A percentile compares a stretch with the other conserved stretches of the same genome.
phyloP scores from a whole-genome alignment of 2,113 vertebrate genomes.

The Mohoua ochrocephala region DNA sequence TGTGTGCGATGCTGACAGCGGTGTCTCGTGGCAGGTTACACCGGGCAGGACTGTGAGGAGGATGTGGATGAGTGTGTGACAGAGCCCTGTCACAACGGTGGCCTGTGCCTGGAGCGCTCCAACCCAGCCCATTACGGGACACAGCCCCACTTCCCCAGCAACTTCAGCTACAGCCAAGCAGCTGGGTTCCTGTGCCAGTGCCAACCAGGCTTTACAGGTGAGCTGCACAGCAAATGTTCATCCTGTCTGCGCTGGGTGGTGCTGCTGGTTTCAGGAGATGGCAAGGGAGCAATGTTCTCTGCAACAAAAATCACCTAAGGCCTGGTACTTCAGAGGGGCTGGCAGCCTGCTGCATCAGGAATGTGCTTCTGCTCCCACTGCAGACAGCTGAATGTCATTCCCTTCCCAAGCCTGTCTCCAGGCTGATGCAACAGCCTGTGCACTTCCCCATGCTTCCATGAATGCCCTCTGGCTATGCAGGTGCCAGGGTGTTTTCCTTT shows the following conservation, averaged over 20 bases:
- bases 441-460: not conserved
- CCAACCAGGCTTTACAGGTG: constrained; percentile 83
- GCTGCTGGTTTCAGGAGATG: not conserved
- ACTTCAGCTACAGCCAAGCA: constrained; percentile 78
- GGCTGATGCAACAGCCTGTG: not conserved
- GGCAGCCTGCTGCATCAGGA: not conserved
- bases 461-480: not conserved
- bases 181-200: constrained; percentile 87
- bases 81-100: constrained; percentile 81
- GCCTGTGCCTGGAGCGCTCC: constrained; percentile 83
- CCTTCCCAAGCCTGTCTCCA: not conserved
- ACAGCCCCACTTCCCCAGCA: constrained; percentile 60
- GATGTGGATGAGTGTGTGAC: constrained; percentile 85
- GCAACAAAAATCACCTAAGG: not conserved
- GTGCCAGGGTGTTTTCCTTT: not conserved
- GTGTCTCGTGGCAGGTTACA: constrained; percentile 75
- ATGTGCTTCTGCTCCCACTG: not conserved
- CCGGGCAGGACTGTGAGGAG: constrained; percentile 81
- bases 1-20: accelerated
- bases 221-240: not conserved
- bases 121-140: constrained; percentile 68
- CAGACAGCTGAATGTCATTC: not conserved
- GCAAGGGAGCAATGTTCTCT: not conserved
- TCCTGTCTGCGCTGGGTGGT: not conserved
- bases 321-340: not conserved